A percentile compares a stretch with the other conserved stretches of the same genome.
These are phyloP conservation scores for Tetanocera ferruginea DNA, from an alignment of 2,888 invertebrate species.

Conservation along the genomic window DNA sequence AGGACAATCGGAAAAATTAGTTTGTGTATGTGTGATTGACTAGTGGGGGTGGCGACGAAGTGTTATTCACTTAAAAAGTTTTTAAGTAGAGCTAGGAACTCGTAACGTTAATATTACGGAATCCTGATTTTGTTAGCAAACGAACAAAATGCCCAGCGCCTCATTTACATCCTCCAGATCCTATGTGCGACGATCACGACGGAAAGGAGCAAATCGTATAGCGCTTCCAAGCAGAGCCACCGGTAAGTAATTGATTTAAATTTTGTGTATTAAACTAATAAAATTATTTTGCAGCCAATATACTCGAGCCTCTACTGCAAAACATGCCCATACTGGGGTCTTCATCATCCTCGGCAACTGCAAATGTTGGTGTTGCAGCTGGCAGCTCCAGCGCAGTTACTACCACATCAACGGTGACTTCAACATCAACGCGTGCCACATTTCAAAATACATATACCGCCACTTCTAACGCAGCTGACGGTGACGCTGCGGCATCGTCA, in stretches of 20 bases:
- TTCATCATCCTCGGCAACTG: conserved; percentile 51
- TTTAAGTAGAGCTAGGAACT: background rate
- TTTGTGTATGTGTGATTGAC: background rate
- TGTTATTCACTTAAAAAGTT: background rate
- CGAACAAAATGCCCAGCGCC: conserved; percentile 84
- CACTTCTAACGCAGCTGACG: conserved; percentile 33
- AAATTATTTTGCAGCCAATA: conserved; percentile 55
- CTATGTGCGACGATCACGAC: conserved; percentile 90
- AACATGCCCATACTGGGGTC: conserved; percentile 72
- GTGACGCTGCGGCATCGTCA: conserved; percentile 39
- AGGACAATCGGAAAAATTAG: background rate
- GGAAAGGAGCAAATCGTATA: conserved; percentile 90
- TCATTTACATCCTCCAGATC: conserved; percentile 93
- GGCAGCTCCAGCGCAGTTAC: background rate
- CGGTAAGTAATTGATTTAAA: conserved; percentile 55
- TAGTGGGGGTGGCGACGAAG: conserved; percentile 7
- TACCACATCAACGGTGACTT: conserved; percentile 29
- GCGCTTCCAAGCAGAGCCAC: conserved; percentile 70
- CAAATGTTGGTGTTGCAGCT: conserved; percentile 4
- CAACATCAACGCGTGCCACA: conserved; percentile 43
- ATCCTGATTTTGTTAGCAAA: background rate
- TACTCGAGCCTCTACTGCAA: conserved; percentile 81
- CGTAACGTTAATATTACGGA: background rate
- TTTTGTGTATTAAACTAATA: conserved; percentile 72
- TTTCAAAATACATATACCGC: conserved; percentile 54